Evolutionary conservation across 2,797 vertebrate genomes (phyloP).

Genomic region (Pangasius macronema): DNA sequence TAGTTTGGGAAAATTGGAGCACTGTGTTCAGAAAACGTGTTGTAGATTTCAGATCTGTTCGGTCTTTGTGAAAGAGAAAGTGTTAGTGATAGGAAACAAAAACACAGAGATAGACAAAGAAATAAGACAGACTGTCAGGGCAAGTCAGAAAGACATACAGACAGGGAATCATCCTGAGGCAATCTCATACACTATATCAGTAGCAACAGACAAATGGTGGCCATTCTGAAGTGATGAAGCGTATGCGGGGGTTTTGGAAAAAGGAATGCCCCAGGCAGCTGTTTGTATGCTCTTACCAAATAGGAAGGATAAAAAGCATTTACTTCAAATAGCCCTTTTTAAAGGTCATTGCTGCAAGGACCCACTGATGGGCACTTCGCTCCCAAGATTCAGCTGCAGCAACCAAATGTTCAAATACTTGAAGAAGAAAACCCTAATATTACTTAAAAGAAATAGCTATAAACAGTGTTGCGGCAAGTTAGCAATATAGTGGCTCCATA

Average conservation of each 20-base stretch:
- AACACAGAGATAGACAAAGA: background rate
- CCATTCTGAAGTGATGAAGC: slow-evolving; percentile 1
- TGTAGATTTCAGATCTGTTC: background rate
- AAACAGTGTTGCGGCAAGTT: background rate
- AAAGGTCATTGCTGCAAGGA: slow-evolving; percentile 25
- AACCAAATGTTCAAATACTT: background rate
- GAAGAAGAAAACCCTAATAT: background rate
- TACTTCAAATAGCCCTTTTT: slow-evolving; percentile 25
- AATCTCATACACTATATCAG: background rate
- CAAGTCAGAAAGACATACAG: background rate
- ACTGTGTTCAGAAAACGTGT: background rate
- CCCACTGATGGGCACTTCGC: background rate
- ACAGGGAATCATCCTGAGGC: background rate
- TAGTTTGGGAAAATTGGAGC: slow-evolving; percentile 1
- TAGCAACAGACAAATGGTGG: background rate
- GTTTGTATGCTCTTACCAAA: slow-evolving; percentile 11
- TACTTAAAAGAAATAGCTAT: background rate
- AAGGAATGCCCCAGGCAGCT: background rate
- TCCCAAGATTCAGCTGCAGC: background rate
- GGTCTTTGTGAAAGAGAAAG: background rate
- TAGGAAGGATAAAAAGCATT: slow-evolving; percentile 15
- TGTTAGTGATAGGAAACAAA: background rate
- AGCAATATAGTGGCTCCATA: background rate
- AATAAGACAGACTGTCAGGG: slow-evolving; percentile 8
- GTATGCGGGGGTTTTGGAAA: background rate